Conservation (phyloP, 2,797 vertebrate species). For the Rhinichthys osculus region DNA sequence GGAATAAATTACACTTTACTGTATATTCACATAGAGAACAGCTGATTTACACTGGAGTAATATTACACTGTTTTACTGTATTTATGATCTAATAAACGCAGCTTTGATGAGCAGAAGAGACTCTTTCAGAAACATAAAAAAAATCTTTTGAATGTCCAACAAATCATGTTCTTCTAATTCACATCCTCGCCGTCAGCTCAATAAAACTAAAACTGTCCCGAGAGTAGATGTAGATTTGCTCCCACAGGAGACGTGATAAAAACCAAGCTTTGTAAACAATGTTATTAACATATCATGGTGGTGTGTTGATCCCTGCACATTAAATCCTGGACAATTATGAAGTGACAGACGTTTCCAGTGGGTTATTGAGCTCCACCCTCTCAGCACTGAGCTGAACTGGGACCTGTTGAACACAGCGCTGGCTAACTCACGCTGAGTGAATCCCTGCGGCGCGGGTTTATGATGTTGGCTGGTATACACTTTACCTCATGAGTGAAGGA, state of each 20-base stretch:
- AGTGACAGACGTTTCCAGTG: not conserved
- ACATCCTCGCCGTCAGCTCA: conserved; percentile 4
- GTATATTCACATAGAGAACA: not conserved
- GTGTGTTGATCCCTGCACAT: not conserved
- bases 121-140: not conserved
- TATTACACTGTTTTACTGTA: not conserved
- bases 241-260: not conserved
- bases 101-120: not conserved
- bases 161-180: not conserved
- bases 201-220: not conserved
- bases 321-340: conserved; percentile 2
- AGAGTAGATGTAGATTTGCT: conserved; percentile 3
- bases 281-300: conserved; percentile 4
- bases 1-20: not conserved
- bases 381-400: not conserved
- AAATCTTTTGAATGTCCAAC: not conserved
- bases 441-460: not conserved
- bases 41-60: fast-evolving
- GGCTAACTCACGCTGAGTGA: not conserved
- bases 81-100: not conserved
- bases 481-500: not conserved
- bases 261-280: not conserved
- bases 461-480: not conserved
- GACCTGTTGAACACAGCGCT: conserved; percentile 17
- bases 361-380: not conserved